Base-by-base conservation (phyloP, 2,113 vertebrate species). In the Epinephelus lanceolatus region DNA sequence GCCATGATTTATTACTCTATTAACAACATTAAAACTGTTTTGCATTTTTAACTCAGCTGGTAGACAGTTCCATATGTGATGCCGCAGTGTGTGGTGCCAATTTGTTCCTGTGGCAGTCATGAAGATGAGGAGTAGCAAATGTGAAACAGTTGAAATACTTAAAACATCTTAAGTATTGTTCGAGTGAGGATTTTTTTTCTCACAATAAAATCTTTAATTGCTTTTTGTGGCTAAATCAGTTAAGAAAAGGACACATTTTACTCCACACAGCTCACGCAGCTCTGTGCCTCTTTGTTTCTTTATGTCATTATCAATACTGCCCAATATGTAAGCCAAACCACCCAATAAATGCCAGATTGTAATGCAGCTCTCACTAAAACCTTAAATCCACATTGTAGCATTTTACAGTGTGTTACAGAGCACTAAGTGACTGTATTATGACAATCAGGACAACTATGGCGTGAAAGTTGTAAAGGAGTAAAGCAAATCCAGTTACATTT, bases 251-350 rank as follows among this genome's bases (percentile, higher is more conserved):
- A 68, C 10, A 75, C 21, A 23, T 75, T 86, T 57, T 49, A 37
- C 56, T 57, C 37, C n/a, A 2, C 53, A 23, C 47, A 19, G 68
- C 57, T 37, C 59, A 21, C 5, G 10, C 52, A 67, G 70, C 67
- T 23, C 30, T 70, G 80, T 40, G 63, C 37, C 68, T 70, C 21
- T 80, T 27, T 84, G 53, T 62, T 30, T 74, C 27, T 61, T 1
- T 84, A 57, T 71, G 69, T 71, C 52, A 10, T 75, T 51, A 83
- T 85, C 30, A 68, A 85, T 17, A 33, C 42, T 52, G 56, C 17
- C 52, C 55, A 23, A 2, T 13, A 4, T 53, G 68, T 23, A 40
- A 47, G 51, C 81, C 68, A 80, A 71, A 72, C 78, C 70, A 19
- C 78, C 8, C 8, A 69, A 57, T 82, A 60, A 77, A 71, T 59